Evolutionary conservation across 2,888 invertebrate genomes (phyloP), one percentile per base, ranked within the genome.

Genomic region (Willowsia nigromaculata): DNA sequence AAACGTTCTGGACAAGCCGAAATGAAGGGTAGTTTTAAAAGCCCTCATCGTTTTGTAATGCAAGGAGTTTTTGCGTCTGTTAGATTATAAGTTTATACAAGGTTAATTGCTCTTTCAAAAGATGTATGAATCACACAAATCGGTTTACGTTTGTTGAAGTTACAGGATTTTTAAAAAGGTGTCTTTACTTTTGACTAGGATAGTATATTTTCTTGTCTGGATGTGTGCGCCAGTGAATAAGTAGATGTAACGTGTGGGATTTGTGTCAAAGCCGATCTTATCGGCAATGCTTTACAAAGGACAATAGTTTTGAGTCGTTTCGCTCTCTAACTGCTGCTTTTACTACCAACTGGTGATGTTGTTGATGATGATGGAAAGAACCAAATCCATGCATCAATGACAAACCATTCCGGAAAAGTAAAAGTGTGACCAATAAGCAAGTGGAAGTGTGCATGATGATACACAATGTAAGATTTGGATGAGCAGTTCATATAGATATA

Each of bases 331-430:
- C 30, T 47, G 1, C 78, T 78, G 78, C 33, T 53, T 50, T 33
- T 78, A 50, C 33, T 33, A 33, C 30, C 33, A 1, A 78, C 30
- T 25, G 18, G 30, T 37, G 22, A 33, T 56, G 59, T 25, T 62
- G 81, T 40, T 59, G 15, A 85, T 33, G 80, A 59, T 40, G 7
- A 85, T 76, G 80, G 65, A 86, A 86, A 65, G 80, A 65, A 76
- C 30, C 85, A 86, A 85, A 86, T 86, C 86, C 86, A 86, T 86
- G 86, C 86, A 86, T 86, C 86, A 86, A 86, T 80, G 86, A 86
- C 86, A 86, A 80, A 22, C 86, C 50, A 65, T 86, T 86, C 65
- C 80, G 68, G 50, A 86, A 80, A 59, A 85, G 56, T 30, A 37
- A 76, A 85, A 76, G 25, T 62, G 76, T 76, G 85, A 76, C 62